Conservation (phyloP, 2,888 invertebrate species). For the Orthosia cruda region DNA sequence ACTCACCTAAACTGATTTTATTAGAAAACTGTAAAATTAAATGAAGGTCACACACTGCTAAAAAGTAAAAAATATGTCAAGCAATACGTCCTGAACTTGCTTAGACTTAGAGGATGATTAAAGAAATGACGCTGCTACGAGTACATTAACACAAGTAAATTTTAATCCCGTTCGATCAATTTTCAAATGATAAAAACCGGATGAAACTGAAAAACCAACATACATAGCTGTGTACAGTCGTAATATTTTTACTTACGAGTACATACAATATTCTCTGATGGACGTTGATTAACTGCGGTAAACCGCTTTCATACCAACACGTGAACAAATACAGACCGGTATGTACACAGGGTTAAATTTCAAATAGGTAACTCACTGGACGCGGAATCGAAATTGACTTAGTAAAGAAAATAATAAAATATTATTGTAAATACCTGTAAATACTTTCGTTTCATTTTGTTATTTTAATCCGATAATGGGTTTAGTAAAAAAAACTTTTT, state of each 20-base stretch:
- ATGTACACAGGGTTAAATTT: slow-evolving; percentile 7
- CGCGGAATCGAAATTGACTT: background rate
- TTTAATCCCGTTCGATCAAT: too few species aligned
- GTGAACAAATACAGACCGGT: slow-evolving; percentile 20
- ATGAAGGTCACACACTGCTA: too few species aligned
- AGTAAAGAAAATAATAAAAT: background rate
- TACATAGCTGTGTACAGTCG: background rate
- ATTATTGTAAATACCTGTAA: background rate
- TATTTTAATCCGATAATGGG: too few species aligned
- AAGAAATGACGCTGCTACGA: background rate
- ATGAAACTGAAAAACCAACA: background rate
- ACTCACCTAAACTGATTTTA: background rate
- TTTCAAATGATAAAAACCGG: background rate
- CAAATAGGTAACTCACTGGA: slow-evolving; percentile 20
- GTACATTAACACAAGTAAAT: background rate
- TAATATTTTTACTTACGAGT: slow-evolving; percentile 1
- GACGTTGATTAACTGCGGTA: slow-evolving; percentile 35
- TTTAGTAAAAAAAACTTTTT: too few species aligned
- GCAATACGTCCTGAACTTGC: background rate
- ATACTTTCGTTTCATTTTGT: too few species aligned
- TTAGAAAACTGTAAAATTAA: background rate
- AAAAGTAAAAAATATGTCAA: background rate
- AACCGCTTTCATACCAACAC: slow-evolving; percentile 36
- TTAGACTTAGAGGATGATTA: too few species aligned
- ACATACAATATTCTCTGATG: slow-evolving; percentile 15